phyloP scores from a whole-genome alignment of 2,888 invertebrate species.

The Dromius quadrimaculatus region DNA sequence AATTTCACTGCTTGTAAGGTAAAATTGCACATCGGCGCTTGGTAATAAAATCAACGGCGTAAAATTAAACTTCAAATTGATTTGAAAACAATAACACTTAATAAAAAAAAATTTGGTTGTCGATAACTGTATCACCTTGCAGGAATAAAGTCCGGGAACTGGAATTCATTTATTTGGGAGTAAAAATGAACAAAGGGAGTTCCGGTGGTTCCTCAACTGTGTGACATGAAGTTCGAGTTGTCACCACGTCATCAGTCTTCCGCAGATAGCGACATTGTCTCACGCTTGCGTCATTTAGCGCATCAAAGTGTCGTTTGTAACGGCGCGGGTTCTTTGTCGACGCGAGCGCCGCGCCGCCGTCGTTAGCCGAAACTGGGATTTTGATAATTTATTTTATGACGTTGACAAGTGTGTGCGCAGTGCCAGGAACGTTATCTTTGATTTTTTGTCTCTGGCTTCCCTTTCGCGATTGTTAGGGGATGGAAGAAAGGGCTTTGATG shows the following conservation, averaged over 20 bases:
- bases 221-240: conserved; percentile 56
- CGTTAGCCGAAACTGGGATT: conserved; percentile 61
- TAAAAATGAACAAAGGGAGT: conserved; percentile 32
- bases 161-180: conserved; percentile 29
- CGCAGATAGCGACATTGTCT: conserved; percentile 66
- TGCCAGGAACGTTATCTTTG: conserved; percentile 55
- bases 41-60: conserved; percentile 20
- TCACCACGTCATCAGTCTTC: conserved; percentile 66
- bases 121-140: conserved; percentile 32
- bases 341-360: conserved; percentile 54
- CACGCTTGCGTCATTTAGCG: conserved; percentile 67
- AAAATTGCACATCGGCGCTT: conserved; percentile 4
- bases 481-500: neutral
- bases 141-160: neutral
- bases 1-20: conserved; percentile 5
- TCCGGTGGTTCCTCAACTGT: conserved; percentile 20
- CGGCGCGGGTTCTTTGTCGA: conserved; percentile 47
- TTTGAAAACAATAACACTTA: conserved; percentile 23
- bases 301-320: conserved; percentile 67
- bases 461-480: conserved; percentile 26
- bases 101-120: conserved; percentile 29
- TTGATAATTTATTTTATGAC: conserved; percentile 60
- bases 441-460: conserved; percentile 51
- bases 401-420: conserved; percentile 55
- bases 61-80: conserved; percentile 30